A percentile compares a stretch with the other conserved stretches of the same genome.
Evolutionary conservation across 2,888 invertebrate species (phyloP).

Genomic region (Epirrhoe alternata): DNA sequence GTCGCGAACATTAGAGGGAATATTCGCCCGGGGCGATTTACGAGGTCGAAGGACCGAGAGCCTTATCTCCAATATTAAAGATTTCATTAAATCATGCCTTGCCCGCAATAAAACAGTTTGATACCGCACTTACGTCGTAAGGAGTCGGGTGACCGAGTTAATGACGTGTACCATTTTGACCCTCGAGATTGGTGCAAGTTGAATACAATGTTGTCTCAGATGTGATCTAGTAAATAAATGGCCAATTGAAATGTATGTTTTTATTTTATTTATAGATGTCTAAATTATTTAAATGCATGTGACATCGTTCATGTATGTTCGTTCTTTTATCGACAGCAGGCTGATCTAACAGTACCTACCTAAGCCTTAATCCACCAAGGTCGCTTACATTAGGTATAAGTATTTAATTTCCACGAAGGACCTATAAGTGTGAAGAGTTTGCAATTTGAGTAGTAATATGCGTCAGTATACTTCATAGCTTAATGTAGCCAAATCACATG

Average conservation of each 20-base stretch:
- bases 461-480: background rate
- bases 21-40: slow-evolving; percentile 74
- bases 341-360: no score
- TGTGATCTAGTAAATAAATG: background rate
- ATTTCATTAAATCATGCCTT: slow-evolving; percentile 83
- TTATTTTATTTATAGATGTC: no score
- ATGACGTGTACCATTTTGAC: slow-evolving; percentile 75
- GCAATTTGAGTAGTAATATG: no score
- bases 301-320: no score
- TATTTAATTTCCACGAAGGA: no score
- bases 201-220: background rate
- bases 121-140: slow-evolving; percentile 74
- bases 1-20: slow-evolving; percentile 57
- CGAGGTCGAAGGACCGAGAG: slow-evolving; percentile 49
- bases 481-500: background rate
- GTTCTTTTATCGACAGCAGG: no score
- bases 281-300: no score
- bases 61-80: slow-evolving; percentile 82
- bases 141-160: slow-evolving; percentile 77
- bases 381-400: no score
- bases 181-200: slow-evolving; percentile 51
- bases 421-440: no score
- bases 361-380: no score
- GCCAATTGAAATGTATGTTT: no score
- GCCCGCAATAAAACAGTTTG: slow-evolving; percentile 83